phyloP scores from a whole-genome alignment of 2,888 invertebrate genomes.

The Seira sanloemensis region DNA sequence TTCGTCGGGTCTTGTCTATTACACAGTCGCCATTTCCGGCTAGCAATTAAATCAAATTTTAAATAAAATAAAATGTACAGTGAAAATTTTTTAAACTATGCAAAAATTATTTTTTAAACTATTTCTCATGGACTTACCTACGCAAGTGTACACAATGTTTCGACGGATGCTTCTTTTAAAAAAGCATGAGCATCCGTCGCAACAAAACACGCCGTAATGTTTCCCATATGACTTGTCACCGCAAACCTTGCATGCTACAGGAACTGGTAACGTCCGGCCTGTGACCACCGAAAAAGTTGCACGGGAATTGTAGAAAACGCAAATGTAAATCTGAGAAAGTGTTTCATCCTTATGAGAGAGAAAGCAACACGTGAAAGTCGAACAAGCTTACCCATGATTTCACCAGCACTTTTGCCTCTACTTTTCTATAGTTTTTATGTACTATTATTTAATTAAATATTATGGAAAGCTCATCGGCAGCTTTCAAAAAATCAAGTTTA shows the following conservation, averaged over 20 bases:
- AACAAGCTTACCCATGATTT: too few species aligned
- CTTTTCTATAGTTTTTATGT: too few species aligned
- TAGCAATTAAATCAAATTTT: conserved; percentile 29
- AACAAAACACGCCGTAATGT: conserved; percentile 89
- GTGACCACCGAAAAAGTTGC: too few species aligned
- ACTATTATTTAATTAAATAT: too few species aligned
- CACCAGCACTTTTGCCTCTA: too few species aligned
- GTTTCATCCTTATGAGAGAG: background rate
- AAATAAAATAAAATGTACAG: background rate
- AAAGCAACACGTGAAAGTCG: background rate
- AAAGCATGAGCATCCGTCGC: conserved; percentile 93
- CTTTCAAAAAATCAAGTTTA: too few species aligned
- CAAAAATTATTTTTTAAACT: background rate
- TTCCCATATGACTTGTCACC: conserved; percentile 86
- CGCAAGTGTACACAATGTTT: conserved; percentile 85
- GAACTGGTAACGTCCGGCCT: conserved; percentile 81
- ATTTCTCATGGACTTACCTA: conserved; percentile 79
- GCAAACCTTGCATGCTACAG: conserved; percentile 86
- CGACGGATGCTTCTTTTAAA: conserved; percentile 89
- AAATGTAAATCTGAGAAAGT: background rate
- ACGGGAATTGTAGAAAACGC: background rate
- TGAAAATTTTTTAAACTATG: background rate
- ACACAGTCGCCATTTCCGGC: conserved; percentile 84
- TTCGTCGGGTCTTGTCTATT: conserved; percentile 87
- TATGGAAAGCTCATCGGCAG: too few species aligned